Evolutionary conservation across 2,113 vertebrate species (phyloP).

Genomic region (Murina feae): DNA sequence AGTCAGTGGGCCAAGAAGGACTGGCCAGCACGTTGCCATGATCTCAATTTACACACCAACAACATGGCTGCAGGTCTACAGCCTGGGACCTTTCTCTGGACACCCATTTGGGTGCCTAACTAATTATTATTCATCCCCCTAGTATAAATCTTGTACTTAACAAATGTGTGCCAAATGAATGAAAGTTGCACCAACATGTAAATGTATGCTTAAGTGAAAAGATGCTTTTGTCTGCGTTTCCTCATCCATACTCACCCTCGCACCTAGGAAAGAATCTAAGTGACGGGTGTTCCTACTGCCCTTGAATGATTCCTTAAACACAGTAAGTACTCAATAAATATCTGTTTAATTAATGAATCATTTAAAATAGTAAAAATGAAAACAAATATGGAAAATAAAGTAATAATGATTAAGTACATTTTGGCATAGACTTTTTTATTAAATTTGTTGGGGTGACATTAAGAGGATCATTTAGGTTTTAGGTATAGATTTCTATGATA

Average conservation of each 20-base stretch:
- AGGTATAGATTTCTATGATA: no score
- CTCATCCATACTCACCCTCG: neutral
- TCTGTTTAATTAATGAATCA: neutral
- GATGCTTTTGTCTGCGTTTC: neutral
- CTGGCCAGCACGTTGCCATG: neutral
- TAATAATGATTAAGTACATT: neutral
- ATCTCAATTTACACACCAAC: neutral
- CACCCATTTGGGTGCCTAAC: neutral
- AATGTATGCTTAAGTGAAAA: neutral
- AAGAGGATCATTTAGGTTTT: no score
- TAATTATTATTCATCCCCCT: neutral
- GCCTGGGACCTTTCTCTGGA: neutral
- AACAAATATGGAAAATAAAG: neutral
- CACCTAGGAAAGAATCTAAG: neutral
- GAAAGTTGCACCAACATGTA: neutral
- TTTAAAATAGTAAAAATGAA: neutral
- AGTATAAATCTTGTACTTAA: neutral
- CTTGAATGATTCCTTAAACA: neutral
- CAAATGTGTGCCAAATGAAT: neutral
- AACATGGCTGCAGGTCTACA: neutral
- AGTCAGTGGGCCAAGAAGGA: constrained; percentile 23
- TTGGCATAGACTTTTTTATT: neutral
- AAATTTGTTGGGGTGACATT: no score
- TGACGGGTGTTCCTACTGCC: neutral
- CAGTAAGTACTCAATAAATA: neutral